Evolutionary conservation across 1,140 invertebrate species (phyloP), one percentile per base, ranked within the genome.

Genomic region (Steinernema khuongi): DNA sequence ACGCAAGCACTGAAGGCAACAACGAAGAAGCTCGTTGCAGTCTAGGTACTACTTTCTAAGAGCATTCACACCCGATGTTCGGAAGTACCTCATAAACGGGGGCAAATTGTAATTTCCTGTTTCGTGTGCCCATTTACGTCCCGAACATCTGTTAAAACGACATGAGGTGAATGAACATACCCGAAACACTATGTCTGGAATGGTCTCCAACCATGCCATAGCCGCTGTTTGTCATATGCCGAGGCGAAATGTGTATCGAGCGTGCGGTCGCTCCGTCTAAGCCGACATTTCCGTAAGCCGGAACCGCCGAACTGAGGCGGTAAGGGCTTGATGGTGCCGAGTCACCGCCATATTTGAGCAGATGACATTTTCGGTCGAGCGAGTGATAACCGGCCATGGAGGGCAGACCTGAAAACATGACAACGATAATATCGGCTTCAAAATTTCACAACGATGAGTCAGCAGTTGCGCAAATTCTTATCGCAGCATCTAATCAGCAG

Each of bases 361-460:
- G 26, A 60, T 78, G 80, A 71, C 74, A 44, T 74, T 74, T 70
- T 81, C 84, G 68, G 82, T 85, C 70, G 28, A 70, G 72, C 22
- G 70, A 77, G 43, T 75, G 68, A 22, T 33, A 43, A 31, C 68
- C 78, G 17, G 73, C 43, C 36, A 77, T 32, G 4, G 41, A 60
- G 14, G 50, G 50, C 11, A 60, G 19, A 22, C 50, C 50, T 60
- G 50, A 60, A 60, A 60, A 60, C 50, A 60, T 2, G 26, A 60
- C 22, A 22, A 60, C 50, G 36, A 41, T 11, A 41, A 41, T 41
- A 41, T n/a, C 36, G 7, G 36, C 36, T 41, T 41, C 36, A 41
- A 11, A 41, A 41, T 41, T 41, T 41, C n/a, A n/a, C n/a, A n/a
- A n/a, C n/a, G n/a, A n/a, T n/a, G n/a, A n/a, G n/a, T n/a, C n/a